These are phyloP conservation scores for Diorhabda carinulata DNA, from an alignment of 1,140 invertebrate species.

Conservation along the genomic window DNA sequence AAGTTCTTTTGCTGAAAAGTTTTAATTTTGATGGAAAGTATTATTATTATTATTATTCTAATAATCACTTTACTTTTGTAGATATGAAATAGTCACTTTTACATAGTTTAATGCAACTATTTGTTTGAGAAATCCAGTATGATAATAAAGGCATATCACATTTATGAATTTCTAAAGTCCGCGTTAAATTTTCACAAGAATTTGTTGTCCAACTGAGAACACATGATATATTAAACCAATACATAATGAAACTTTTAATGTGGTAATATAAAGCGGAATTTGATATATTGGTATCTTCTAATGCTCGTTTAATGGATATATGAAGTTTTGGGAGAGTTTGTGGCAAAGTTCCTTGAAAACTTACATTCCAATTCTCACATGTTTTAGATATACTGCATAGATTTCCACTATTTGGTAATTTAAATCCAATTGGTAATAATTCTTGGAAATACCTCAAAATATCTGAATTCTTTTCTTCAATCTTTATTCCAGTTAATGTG, in stretches of 20 bases:
- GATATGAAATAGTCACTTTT: conserved; percentile 4
- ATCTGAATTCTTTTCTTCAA: conserved; percentile 24
- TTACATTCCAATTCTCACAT: conserved; percentile 21
- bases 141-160: conserved; percentile 36
- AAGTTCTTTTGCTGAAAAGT: too few species aligned
- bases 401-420: conserved; percentile 20
- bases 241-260: conserved; percentile 31
- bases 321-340: conserved; percentile 31
- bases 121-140: conserved; percentile 33
- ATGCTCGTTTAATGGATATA: conserved; percentile 28
- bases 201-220: conserved; percentile 29
- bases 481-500: conserved; percentile 35
- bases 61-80: background rate
- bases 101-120: conserved; percentile 7
- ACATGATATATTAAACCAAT: conserved; percentile 36
- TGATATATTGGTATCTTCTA: conserved; percentile 30
- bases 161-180: conserved; percentile 35
- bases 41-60: too few species aligned
- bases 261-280: conserved; percentile 27
- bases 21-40: too few species aligned
- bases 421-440: conserved; percentile 32
- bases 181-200: conserved; percentile 27
- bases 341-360: conserved; percentile 32
- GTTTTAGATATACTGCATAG: conserved; percentile 14
- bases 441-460: conserved; percentile 27